phyloP scores from a whole-genome alignment of 2,797 vertebrate species.

The Spinibarbus caldwelli region DNA sequence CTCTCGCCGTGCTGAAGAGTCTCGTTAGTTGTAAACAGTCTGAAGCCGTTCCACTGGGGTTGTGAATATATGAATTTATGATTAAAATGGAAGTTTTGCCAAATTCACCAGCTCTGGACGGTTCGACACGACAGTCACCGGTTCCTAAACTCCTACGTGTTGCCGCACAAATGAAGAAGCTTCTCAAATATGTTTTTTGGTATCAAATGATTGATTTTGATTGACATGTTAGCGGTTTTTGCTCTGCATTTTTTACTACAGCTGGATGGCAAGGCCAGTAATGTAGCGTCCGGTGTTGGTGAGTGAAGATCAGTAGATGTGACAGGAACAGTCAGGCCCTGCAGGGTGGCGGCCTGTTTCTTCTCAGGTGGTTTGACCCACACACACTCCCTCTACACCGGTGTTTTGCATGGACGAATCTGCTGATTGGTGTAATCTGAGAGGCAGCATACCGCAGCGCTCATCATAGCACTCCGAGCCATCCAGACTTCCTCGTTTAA shows the following conservation, averaged over 20 bases:
- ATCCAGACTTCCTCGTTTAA: constrained; percentile 66
- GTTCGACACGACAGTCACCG: neutral
- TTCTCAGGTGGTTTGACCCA: constrained; percentile 63
- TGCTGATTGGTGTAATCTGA: constrained; percentile 65
- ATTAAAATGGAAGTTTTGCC: constrained; percentile 29
- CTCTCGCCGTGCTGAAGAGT: constrained; percentile 20
- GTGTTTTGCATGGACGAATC: constrained; percentile 33
- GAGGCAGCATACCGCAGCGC: too few relatives aligned
- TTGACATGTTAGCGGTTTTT: neutral
- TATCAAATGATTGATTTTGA: neutral
- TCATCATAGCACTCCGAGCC: too few relatives aligned
- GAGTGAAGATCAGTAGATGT: constrained; percentile 60
- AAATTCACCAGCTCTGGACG: constrained; percentile 31
- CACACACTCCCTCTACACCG: constrained; percentile 24
- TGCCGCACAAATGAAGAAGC: neutral
- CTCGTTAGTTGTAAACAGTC: constrained; percentile 32
- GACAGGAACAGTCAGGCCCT: constrained; percentile 57
- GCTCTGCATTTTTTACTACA: constrained; percentile 1
- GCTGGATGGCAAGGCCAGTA: constrained; percentile 30
- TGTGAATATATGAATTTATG: constrained; percentile 40
- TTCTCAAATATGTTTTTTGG: neutral
- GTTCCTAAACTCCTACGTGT: neutral
- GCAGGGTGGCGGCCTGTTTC: constrained; percentile 46
- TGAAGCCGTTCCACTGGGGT: constrained; percentile 25
- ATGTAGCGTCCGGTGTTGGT: constrained; percentile 53